Base-by-base conservation (phyloP, 2,113 vertebrate genomes). In the Acanthisitta chloris region DNA sequence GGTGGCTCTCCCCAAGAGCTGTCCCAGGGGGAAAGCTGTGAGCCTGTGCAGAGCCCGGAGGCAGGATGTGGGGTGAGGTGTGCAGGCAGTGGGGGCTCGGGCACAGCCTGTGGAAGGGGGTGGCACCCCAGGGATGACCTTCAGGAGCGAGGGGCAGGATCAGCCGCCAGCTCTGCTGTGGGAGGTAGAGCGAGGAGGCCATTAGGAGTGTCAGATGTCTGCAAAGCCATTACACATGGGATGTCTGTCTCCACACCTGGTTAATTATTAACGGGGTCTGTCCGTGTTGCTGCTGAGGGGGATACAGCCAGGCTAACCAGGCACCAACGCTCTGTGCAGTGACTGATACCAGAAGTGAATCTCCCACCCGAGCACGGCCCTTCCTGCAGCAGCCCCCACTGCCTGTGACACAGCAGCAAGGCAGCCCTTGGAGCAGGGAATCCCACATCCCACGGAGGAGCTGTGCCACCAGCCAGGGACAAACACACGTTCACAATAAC, bases 401-500 rank as follows among this genome's bases (percentile, higher is more conserved):
- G 74, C 59, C 61, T 88, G 82, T 15, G 9, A 21, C 61, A 45
- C 26, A 31, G 77, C 73, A 33, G 74, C 5, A 3, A 72, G 77
- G 84, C 77, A 82, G 61, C 71, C 83, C 81, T 67, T 0, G 12
- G 85, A 94, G 87, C 84, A 82, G 95, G 93, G 92, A 96, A 94
- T 87, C 90, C 95, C 70, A 1, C 87, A 89, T 78, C 96, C 93
- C 95, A 91, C 92, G 52, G 88, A 92, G 90, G 85, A 46, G 80
- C 92, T 92, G 66, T 84, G 91, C 96, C 84, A 90, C 95, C 87
- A 95, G 81, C 90, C 84, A 89, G 49, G 84, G 95, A 92, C 94
- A 91, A 73, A 52, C 94, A 95, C 88, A 54, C 55, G 1, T 93
- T 94, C 92, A 92, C 95, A 93, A 82, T 83, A 93, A 94, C 88